Evolutionary conservation across 2,113 vertebrate species (phyloP).

Genomic region (Spheniscus mendiculus): DNA sequence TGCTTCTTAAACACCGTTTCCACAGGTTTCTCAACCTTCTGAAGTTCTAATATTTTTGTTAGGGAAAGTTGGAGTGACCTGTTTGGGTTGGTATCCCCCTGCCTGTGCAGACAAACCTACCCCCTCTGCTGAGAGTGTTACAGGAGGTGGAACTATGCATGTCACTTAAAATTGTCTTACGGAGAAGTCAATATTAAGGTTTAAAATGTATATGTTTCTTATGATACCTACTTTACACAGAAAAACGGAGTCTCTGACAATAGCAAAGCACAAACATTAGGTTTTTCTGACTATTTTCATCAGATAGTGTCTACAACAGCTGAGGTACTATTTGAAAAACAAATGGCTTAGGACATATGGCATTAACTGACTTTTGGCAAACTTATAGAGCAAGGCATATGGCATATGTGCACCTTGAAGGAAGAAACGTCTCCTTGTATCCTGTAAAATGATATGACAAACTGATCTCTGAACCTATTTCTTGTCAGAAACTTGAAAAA

Average conservation of each 20-base stretch:
- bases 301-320: neutral
- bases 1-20: neutral
- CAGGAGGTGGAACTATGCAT: accelerated
- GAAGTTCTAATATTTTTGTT: neutral
- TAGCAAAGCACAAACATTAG: neutral
- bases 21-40: neutral
- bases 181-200: neutral
- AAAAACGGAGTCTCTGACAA: neutral
- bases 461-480: neutral
- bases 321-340: neutral
- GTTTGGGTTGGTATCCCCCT: neutral
- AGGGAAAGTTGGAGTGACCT: neutral
- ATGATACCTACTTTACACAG: neutral
- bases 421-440: neutral
- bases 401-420: constrained; percentile 48
- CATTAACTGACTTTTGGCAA: constrained; percentile 49
- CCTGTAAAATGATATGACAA: neutral
- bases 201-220: neutral
- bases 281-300: neutral
- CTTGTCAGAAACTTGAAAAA: neutral
- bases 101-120: neutral
- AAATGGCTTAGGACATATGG: constrained; percentile 44
- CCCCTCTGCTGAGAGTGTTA: neutral
- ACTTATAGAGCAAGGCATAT: constrained; percentile 32
- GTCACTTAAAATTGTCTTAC: neutral